phyloP scores from a whole-genome alignment of 2,888 invertebrate genomes.

The Sphaerophoria taeniata region DNA sequence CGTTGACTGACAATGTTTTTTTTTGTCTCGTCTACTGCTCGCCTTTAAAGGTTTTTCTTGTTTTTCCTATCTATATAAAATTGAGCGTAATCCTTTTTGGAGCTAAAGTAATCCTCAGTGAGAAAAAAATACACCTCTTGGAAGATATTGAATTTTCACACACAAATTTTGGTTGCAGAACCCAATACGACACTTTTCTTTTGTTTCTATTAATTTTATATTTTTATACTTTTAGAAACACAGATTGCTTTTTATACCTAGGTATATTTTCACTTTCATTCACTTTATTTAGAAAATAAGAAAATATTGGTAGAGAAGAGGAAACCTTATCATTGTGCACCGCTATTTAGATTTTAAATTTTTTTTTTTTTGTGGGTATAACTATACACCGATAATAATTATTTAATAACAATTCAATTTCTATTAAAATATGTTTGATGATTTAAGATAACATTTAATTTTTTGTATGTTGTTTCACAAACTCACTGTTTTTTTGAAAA shows the following conservation, averaged over 20 bases:
- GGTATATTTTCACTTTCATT: constrained; percentile 51
- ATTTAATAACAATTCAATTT: constrained; percentile 22
- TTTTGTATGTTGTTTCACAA: no score
- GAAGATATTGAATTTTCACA: constrained; percentile 47
- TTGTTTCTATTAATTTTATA: not conserved
- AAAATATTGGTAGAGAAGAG: constrained; percentile 42
- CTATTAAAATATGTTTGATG: not conserved
- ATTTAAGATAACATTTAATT: no score
- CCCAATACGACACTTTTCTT: not conserved
- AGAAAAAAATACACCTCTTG: constrained; percentile 34
- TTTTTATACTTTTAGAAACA: constrained; percentile 5
- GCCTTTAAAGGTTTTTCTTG: not conserved
- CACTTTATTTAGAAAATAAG: constrained; percentile 9
- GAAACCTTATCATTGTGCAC: constrained; percentile 63
- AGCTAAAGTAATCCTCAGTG: constrained; percentile 61
- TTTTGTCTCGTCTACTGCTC: not conserved
- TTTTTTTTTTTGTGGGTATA: constrained; percentile 7
- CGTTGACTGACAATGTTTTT: constrained; percentile 8
- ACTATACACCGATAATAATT: constrained; percentile 13
- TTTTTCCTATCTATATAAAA: constrained; percentile 33
- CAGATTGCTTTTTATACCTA: constrained; percentile 40
- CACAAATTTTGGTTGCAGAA: constrained; percentile 9
- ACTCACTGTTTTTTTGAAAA: no score
- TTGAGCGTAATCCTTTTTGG: constrained; percentile 65
- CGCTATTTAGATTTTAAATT: constrained; percentile 20